Evolutionary conservation across 2,888 invertebrate genomes (phyloP).

Genomic region (Nysson spinosus): DNA sequence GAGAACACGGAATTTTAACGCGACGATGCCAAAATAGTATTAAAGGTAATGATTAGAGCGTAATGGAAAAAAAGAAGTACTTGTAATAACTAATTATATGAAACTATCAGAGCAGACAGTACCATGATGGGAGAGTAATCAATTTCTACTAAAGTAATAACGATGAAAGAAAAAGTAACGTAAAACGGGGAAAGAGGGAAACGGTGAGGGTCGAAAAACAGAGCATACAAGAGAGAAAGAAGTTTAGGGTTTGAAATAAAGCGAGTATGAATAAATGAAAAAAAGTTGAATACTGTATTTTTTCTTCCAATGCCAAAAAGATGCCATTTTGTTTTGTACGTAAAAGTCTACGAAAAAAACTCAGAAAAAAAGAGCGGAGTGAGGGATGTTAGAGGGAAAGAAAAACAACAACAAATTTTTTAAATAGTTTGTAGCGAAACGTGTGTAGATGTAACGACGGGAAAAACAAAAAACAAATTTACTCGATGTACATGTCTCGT

Average conservation of each 20-base stretch:
- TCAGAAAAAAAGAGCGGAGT: constrained; percentile 61
- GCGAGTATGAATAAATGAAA: constrained; percentile 42
- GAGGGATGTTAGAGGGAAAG: constrained; percentile 21
- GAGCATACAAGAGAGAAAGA: constrained; percentile 43
- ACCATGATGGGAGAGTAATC: constrained; percentile 60
- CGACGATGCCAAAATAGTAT: constrained; percentile 77
- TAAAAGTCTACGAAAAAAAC: constrained; percentile 68
- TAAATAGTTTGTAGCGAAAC: constrained; percentile 63
- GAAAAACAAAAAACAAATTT: constrained; percentile 48
- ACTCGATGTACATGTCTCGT: constrained; percentile 73
- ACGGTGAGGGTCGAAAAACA: constrained; percentile 20
- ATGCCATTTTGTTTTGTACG: constrained; percentile 76
- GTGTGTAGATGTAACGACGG: constrained; percentile 66
- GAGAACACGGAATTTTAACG: constrained; percentile 43
- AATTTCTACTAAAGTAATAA: constrained; percentile 43
- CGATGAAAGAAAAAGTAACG: constrained; percentile 18
- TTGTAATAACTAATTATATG: constrained; percentile 69
- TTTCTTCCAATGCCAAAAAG: constrained; percentile 78
- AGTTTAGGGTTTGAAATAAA: constrained; percentile 54
- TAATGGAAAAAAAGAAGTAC: constrained; percentile 64
- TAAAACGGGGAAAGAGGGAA: constrained; percentile 29
- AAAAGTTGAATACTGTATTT: constrained; percentile 73
- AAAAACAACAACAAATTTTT: constrained; percentile 53
- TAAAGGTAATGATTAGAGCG: constrained; percentile 73
- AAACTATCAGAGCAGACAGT: constrained; percentile 66